phyloP scores from a whole-genome alignment of 2,113 vertebrate species.

The Pitta sordida region DNA sequence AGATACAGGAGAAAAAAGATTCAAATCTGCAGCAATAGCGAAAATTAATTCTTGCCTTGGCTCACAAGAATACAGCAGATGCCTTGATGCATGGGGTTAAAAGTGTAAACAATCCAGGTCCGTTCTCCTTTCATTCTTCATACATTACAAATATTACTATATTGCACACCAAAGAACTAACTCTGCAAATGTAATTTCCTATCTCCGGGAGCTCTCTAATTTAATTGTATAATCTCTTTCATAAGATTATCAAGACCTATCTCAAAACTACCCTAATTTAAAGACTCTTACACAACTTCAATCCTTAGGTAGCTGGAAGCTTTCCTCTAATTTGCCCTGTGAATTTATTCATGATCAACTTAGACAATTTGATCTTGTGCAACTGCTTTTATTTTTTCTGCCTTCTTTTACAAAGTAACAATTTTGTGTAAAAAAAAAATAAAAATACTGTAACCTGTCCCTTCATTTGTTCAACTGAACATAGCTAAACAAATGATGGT shows the following conservation, averaged over 20 bases:
- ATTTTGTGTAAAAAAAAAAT: not conserved
- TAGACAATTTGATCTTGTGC: not conserved
- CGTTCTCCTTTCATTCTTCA: not conserved
- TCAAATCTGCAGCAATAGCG: not conserved
- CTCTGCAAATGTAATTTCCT: slow-evolving; percentile 26
- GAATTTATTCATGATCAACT: slow-evolving; percentile 29
- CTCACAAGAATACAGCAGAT: not conserved
- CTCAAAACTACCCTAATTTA: slow-evolving; percentile 54
- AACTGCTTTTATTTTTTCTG: not conserved
- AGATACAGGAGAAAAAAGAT: not conserved
- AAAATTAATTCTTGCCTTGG: not conserved
- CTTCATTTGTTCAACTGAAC: not conserved
- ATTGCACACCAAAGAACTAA: not conserved
- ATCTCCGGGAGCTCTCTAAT: slow-evolving; percentile 33
- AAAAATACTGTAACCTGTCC: not conserved
- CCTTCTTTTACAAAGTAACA: not conserved
- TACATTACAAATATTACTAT: not conserved
- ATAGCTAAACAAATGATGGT: not conserved
- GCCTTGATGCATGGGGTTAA: not conserved
- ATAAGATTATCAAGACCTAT: slow-evolving; percentile 57
- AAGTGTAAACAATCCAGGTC: not conserved
- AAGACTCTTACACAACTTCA: slow-evolving; percentile 48
- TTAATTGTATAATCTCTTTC: slow-evolving; percentile 51
- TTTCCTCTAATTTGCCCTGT: slow-evolving; percentile 17
- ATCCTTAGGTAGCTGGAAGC: not conserved